phyloP scores from a whole-genome alignment of 2,797 vertebrate genomes.

The Mus caroli region DNA sequence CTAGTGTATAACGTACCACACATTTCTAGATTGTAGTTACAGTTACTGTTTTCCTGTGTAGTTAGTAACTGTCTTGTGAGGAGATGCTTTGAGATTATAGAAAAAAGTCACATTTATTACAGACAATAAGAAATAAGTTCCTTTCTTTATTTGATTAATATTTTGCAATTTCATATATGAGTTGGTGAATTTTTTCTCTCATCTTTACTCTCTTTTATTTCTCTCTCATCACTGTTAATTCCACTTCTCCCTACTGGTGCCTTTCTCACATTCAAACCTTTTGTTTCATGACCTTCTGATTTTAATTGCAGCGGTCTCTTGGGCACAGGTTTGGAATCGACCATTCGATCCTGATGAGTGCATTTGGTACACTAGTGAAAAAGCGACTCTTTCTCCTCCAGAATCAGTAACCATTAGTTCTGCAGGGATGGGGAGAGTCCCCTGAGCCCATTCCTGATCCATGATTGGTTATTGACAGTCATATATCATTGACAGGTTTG shows the following conservation, averaged over 20 bases:
- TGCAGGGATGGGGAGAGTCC: background rate
- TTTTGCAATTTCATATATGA: background rate
- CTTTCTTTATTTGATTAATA: background rate
- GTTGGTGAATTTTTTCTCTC: background rate
- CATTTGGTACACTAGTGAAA: background rate
- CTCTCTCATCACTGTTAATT: background rate
- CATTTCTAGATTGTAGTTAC: conserved; percentile 26
- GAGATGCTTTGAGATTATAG: conserved; percentile 39
- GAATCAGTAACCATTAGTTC: background rate
- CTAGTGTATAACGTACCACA: background rate
- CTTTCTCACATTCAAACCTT: background rate
- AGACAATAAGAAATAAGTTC: background rate
- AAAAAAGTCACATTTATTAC: conserved; percentile 44
- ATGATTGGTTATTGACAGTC: background rate
- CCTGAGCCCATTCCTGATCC: background rate
- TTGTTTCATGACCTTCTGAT: background rate
- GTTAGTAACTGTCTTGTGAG: conserved; percentile 31
- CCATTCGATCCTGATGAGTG: background rate
- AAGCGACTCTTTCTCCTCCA: background rate
- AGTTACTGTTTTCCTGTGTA: background rate
- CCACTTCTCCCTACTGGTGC: background rate
- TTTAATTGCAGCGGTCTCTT: background rate
- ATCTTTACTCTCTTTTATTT: background rate
- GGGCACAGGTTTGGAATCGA: background rate
- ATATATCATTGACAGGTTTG: background rate